A percentile compares a stretch with the other conserved stretches of the same genome.
Evolutionary conservation across 1,140 invertebrate genomes (phyloP).

Genomic region (Steinernema khuongi): DNA sequence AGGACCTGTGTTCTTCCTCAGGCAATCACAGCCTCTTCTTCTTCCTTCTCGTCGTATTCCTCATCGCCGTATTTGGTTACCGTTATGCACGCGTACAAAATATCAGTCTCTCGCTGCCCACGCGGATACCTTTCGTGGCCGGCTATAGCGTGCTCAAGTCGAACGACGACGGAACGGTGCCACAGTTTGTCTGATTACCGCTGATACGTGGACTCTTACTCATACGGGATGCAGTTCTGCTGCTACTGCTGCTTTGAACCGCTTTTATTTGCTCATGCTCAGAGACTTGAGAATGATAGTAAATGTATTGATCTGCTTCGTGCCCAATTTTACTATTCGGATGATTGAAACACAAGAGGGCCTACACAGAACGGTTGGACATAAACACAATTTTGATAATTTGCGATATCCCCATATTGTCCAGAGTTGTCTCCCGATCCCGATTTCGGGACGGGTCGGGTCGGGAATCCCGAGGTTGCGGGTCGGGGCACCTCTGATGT

Average conservation of each 20-base stretch:
- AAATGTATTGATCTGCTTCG: no score
- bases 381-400: no score
- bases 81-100: not conserved
- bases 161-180: constrained; percentile 9
- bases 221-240: not conserved
- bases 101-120: not conserved
- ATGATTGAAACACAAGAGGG: no score
- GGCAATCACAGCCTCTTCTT: constrained; percentile 17
- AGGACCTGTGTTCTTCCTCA: constrained; percentile 21
- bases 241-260: constrained; percentile 9
- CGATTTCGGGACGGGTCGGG: no score
- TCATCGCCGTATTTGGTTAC: constrained; percentile 22
- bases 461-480: no score
- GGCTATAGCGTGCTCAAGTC: constrained; percentile 10
- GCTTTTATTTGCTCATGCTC: constrained; percentile 2
- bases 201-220: not conserved
- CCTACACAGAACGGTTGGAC: no score
- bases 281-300: no score
- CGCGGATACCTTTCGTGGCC: not conserved
- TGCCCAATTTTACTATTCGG: no score
- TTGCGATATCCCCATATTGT: no score
- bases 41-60: constrained; percentile 33
- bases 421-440: no score
- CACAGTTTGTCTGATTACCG: not conserved
- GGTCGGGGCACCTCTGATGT: no score